These are phyloP conservation scores for Callipepla californica DNA, from an alignment of 2,113 vertebrate species.

Conservation along the genomic window DNA sequence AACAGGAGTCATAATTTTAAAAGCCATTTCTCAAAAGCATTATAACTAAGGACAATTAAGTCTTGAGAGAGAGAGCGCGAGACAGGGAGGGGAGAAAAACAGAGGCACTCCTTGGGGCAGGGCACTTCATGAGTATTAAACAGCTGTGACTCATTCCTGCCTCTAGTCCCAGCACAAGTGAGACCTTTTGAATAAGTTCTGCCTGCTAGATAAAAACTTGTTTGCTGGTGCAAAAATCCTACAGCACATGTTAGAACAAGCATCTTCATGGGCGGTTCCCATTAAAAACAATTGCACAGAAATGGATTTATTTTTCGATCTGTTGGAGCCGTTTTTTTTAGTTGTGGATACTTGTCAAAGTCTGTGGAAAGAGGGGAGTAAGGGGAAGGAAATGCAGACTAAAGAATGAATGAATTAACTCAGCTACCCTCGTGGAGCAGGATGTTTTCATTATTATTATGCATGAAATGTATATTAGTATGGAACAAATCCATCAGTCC, in stretches of 20 bases:
- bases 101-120: slow-evolving; percentile 76
- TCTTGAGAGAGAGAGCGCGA: slow-evolving; percentile 41
- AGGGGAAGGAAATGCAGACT: neutral
- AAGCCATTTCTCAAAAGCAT: slow-evolving; percentile 67
- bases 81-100: slow-evolving; percentile 61
- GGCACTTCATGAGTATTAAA: slow-evolving; percentile 53
- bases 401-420: neutral
- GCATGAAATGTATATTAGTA: neutral
- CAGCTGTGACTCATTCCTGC: slow-evolving; percentile 72
- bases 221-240: slow-evolving; percentile 57
- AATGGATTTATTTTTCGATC: neutral
- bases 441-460: slow-evolving; percentile 2
- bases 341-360: neutral
- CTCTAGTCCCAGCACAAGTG: slow-evolving; percentile 60
- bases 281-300: neutral
- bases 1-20: slow-evolving; percentile 57
- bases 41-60: slow-evolving; percentile 55
- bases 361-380: neutral
- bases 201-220: slow-evolving; percentile 69
- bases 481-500: neutral
- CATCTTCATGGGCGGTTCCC: slow-evolving; percentile 20
- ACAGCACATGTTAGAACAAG: slow-evolving; percentile 70
- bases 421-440: neutral
- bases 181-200: slow-evolving; percentile 67
- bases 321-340: neutral